phyloP scores from a whole-genome alignment of 2,113 vertebrate species.

The Machaerirhynchus nigripectus region DNA sequence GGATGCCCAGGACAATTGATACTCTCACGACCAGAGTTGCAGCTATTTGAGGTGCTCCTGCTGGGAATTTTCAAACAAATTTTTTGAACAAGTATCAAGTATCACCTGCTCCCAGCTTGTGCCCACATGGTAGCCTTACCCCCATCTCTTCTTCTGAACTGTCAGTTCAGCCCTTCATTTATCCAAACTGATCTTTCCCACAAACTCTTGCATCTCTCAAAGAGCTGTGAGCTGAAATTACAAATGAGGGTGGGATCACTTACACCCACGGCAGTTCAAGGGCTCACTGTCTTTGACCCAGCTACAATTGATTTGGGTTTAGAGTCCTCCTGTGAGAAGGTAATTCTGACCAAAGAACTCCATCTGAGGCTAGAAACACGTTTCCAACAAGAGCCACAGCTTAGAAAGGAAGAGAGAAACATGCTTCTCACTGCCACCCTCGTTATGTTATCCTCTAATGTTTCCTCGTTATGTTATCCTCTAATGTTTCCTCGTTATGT shows the following conservation, averaged over 20 bases:
- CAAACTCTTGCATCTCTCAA: not conserved
- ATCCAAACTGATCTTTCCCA: not conserved
- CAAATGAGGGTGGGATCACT: not conserved
- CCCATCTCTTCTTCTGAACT: not conserved
- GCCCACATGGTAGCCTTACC: rapidly evolving
- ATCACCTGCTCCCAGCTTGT: not conserved
- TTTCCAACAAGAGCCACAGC: not conserved
- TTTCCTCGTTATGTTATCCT: not conserved
- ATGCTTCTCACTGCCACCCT: not conserved
- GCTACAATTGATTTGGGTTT: not conserved
- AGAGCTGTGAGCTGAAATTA: not conserved
- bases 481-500: not conserved
- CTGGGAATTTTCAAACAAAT: not conserved
- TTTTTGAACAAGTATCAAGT: not conserved
- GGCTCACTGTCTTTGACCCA: not conserved
- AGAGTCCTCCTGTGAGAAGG: not conserved
- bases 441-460: not conserved
- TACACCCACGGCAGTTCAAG: not conserved
- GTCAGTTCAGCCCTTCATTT: not conserved
- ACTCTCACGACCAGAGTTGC: not conserved
- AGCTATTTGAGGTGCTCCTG: not conserved
- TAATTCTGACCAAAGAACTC: not conserved
- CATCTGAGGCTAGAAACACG: not conserved
- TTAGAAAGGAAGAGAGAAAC: not conserved
- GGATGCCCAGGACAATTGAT: not conserved